Percentiles rank a stretch among this genome's conserved stretches.
These are phyloP conservation scores for Pocillopora meandrina DNA, from an alignment of 92 coral and sea anemone genomes.

Conservation along the genomic window DNA sequence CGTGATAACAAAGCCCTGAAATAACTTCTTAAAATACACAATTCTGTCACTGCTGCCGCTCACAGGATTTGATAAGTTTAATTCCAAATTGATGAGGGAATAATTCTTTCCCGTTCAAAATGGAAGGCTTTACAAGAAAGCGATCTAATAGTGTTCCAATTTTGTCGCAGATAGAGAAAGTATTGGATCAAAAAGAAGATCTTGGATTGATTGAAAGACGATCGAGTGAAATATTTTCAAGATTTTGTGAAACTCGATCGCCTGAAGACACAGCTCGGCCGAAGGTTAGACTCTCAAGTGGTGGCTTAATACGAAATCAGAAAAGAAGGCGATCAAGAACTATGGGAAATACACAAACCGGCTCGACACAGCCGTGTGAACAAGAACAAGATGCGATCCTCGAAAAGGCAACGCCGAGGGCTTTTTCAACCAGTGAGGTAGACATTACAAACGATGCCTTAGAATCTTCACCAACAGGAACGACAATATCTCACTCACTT, in stretches of 20 bases:
- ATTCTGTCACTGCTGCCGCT: slow-evolving; percentile 3
- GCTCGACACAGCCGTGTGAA: background rate
- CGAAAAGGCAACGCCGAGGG: background rate
- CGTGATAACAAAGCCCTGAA: slow-evolving; percentile 19
- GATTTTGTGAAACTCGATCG: slow-evolving; percentile 20
- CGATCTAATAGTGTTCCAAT: slow-evolving; percentile 32
- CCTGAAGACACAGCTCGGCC: background rate
- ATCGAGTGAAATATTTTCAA: background rate
- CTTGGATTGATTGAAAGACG: slow-evolving; percentile 5
- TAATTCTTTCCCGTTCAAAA: background rate
- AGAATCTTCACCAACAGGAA: background rate
- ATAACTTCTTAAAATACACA: slow-evolving; percentile 30
- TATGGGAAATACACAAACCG: background rate
- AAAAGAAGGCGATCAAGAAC: slow-evolving; percentile 16
- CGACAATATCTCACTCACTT: background rate
- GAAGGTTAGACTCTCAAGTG: slow-evolving; percentile 51
- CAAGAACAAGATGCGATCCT: background rate
- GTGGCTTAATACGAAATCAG: slow-evolving; percentile 57
- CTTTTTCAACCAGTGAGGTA: background rate
- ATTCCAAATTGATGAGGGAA: slow-evolving; percentile 1
- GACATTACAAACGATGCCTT: background rate
- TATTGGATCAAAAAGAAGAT: background rate
- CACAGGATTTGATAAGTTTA: slow-evolving; percentile 2
- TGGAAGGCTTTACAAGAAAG: slow-evolving; percentile 20
- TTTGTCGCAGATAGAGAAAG: slow-evolving; percentile 18